Evolutionary conservation across 2,113 vertebrate species (phyloP), one percentile per base, ranked within the genome.

Genomic region (Alethe diademata): DNA sequence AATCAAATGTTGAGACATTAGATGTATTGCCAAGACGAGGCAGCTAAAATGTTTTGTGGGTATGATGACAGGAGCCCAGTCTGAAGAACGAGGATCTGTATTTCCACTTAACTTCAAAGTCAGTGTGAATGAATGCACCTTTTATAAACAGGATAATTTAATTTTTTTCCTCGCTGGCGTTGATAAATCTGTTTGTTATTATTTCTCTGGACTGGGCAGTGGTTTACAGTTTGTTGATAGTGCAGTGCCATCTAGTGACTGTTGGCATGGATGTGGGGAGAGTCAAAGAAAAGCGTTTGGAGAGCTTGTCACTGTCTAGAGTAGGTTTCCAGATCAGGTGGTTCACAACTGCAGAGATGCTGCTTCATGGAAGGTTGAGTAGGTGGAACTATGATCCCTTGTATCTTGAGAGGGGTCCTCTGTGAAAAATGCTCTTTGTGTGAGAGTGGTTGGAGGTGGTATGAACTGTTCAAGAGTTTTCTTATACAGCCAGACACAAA

Each of bases 171-270:
- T 22, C 6, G 11, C 33, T 40, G 35, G 14, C 2, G 0, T 47
- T 72, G 57, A 60, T 66, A 43, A 74, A 66, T 71, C 16, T 38
- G 1, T 76, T 67, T 29, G 8, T 29, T 50, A 5, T 26, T 6
- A 19, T 67, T 80, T 74, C 18, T 24, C 11, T n/a, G 14, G 40
- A 4, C 72, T 19, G 51, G n/a, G 53, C 29, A 47, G 20, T 35
- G 28, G 33, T 40, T 83, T 69, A 38, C 28, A 7, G 57, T 75
- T 92, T 83, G 36, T 92, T 95, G 62, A 57, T 95, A 5, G 43
- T 71, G 53, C 80, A 92, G 53, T 95, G 96, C 95, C 97, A 97
- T 67, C 96, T 97, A 94, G 94, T 91, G 97, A 54, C 61, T 57
- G 9, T 38, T 86, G 5, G 4, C 56, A 1, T 40, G 33, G 19